Evolutionary conservation across 1,140 invertebrate genomes (phyloP).

Genomic region (Acromyrmex heyeri): DNA sequence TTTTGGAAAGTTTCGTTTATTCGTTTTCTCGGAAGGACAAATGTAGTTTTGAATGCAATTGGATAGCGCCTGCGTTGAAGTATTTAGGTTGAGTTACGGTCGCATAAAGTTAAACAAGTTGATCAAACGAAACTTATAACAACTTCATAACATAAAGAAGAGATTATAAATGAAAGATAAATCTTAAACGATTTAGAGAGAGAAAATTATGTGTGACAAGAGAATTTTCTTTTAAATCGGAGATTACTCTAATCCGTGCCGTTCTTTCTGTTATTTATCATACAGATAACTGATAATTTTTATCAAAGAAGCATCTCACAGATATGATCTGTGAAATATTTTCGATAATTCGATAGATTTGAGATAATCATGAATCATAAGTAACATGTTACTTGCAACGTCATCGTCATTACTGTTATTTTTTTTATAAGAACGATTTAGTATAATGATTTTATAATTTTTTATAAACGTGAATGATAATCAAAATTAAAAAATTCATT

Average conservation of each 20-base stretch:
- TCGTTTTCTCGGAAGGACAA: slow-evolving; percentile 65
- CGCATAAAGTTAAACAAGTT: slow-evolving; percentile 36
- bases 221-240: not conserved
- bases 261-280: not conserved
- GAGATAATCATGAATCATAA: too few species aligned
- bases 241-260: not conserved
- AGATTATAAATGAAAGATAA: not conserved
- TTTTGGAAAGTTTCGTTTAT: slow-evolving; percentile 71
- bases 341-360: too few species aligned
- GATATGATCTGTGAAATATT: too few species aligned
- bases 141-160: not conserved
- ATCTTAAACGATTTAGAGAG: not conserved
- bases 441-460: too few species aligned
- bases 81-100: slow-evolving; percentile 62
- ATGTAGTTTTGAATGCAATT: slow-evolving; percentile 71
- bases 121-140: slow-evolving; percentile 22
- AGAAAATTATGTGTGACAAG: not conserved
- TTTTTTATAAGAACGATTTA: too few species aligned
- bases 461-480: too few species aligned
- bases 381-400: too few species aligned
- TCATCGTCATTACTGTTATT: too few species aligned
- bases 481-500: too few species aligned
- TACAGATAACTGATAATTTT: not conserved
- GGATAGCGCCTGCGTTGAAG: slow-evolving; percentile 50
- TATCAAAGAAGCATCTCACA: not conserved